These are phyloP conservation scores for Haliclona indistincta DNA, from an alignment of 37 sponge, comb jelly and placozoan genomes.

Conservation along the genomic window DNA sequence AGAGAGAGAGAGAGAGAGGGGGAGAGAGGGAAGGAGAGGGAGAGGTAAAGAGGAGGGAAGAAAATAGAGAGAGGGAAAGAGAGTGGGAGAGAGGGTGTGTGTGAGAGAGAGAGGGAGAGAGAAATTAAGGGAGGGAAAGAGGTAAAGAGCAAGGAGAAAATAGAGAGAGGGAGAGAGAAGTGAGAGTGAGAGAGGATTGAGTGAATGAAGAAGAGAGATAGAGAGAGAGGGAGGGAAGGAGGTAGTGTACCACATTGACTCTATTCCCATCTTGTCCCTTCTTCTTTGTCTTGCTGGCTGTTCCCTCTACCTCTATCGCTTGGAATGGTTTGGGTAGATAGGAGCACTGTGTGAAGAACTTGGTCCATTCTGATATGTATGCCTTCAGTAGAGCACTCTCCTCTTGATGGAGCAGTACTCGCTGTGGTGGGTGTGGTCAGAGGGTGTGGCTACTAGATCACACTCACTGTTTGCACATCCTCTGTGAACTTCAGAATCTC, in stretches of 20 bases:
- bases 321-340: constrained; percentile 89
- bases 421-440: too few species aligned
- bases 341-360: constrained; percentile 86
- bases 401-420: constrained; percentile 69
- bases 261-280: constrained; percentile 72
- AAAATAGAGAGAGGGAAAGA: neutral
- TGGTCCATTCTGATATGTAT: constrained; percentile 87
- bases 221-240: neutral
- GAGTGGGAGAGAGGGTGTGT: neutral
- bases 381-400: constrained; percentile 83
- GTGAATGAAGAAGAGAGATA: too few species aligned
- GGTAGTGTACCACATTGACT: constrained; percentile 54
- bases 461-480: constrained; percentile 50
- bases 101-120: neutral
- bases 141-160: too few species aligned
- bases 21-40: neutral
- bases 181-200: too few species aligned
- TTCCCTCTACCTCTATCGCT: constrained; percentile 70
- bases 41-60: neutral
- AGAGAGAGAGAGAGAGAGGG: neutral
- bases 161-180: too few species aligned
- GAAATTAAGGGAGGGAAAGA: neutral
- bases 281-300: constrained; percentile 51
- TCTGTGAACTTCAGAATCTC: constrained; percentile 61
- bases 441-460: neutral